Evolutionary conservation across 1,140 invertebrate genomes (phyloP), one percentile per base, ranked within the genome.

Genomic region (Wasmannia auropunctata): DNA sequence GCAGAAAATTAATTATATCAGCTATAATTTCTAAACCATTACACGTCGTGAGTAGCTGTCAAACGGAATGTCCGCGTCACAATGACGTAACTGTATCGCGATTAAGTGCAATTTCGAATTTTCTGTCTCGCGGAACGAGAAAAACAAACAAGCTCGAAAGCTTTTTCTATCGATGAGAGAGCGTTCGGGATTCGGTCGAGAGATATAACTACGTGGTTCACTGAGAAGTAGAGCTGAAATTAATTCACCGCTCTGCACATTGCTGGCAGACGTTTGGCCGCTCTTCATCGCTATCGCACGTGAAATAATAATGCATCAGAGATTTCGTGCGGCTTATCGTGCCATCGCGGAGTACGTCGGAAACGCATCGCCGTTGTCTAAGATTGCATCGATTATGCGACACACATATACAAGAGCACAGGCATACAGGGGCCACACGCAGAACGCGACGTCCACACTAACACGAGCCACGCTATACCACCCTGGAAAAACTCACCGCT

Each of bases 11-110:
- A 54, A 65, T 67, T 25, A 69, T 69, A 69, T 69, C 93, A 93
- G 86, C 92, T 92, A 92, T 91, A 87, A 86, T 88, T 91, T 88
- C 86, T 89, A 87, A 89, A 89, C 85, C 86, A 86, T 92, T 93
- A 88, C 90, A 92, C 65, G 69, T 86, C 76, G 76, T 62, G 69
- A 72, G 58, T 88, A 86, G 49, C 85, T 80, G 80, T 91, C 81
- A 90, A 88, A 80, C 34, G 77, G 83, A 85, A 88, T 91, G 85
- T 88, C 84, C 86, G 87, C 75, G 81, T 63, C 60, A 81, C 37
- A 40, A 60, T n/a, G 69, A 60, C 65, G 65, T 76, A 54, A 58
- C 51, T 62, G n/a, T 88, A 34, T 77, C 77, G 51, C 70, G 62
- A 70, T 28, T 86, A 60, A 75, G 19, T 77, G 69, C 49, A 65